phyloP scores from a whole-genome alignment of 2,888 invertebrate species.

The Caenorhabditis sp. region DNA sequence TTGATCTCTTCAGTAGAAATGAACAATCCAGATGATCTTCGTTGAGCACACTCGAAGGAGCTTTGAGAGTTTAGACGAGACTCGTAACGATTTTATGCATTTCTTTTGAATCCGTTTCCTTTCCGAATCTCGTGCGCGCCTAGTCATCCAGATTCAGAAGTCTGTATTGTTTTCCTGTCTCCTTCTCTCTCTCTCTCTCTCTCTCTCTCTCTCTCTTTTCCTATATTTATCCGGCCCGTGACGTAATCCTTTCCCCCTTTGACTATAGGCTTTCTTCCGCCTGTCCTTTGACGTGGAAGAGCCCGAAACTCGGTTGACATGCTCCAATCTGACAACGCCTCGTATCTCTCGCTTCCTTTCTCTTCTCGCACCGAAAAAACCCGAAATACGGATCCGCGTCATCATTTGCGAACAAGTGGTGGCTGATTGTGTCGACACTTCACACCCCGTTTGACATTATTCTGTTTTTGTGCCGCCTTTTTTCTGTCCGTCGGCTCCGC shows the following conservation, averaged over 20 bases:
- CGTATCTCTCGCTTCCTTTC: background rate
- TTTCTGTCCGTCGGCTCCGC: background rate
- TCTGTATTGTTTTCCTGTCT: conserved; percentile 14
- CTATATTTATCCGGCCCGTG: conserved; percentile 28
- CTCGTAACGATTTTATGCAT: too few species aligned
- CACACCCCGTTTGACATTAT: conserved; percentile 7
- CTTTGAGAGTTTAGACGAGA: too few species aligned
- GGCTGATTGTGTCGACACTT: conserved; percentile 50
- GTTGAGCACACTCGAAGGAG: too few species aligned
- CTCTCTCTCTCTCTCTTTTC: too few species aligned
- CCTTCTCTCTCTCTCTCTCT: too few species aligned
- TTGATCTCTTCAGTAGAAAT: too few species aligned
- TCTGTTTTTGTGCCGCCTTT: conserved; percentile 15
- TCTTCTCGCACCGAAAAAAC: too few species aligned
- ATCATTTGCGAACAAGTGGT: conserved; percentile 40
- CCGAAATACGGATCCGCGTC: conserved; percentile 5
- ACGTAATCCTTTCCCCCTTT: conserved; percentile 20
- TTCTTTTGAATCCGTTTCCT: too few species aligned
- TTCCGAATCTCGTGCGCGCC: too few species aligned
- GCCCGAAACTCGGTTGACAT: background rate
- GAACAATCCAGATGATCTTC: too few species aligned
- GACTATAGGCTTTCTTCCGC: conserved; percentile 28
- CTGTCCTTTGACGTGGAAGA: conserved; percentile 14
- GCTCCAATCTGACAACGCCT: background rate
- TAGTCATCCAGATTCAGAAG: too few species aligned